phyloP scores from a whole-genome alignment of 2,888 invertebrate species.

The Diarsia dahlii region DNA sequence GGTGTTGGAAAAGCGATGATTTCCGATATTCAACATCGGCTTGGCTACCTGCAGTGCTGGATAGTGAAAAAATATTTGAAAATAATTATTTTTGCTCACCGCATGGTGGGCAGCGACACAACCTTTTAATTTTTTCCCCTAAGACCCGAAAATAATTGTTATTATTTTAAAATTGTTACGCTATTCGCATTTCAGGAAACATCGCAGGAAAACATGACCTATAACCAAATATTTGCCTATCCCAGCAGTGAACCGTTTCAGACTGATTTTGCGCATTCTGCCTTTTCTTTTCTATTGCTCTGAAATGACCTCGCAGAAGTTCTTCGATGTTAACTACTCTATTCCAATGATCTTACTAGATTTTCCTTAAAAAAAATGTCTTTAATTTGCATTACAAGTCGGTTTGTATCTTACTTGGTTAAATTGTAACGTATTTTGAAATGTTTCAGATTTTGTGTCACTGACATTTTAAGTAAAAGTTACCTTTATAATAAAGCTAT shows the following conservation, averaged over 20 bases:
- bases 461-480: neutral
- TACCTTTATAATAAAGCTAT: conserved; percentile 16
- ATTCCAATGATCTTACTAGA: neutral
- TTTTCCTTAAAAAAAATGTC: neutral
- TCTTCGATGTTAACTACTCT: neutral
- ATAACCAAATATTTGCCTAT: neutral
- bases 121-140: no score
- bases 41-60: no score
- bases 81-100: no score
- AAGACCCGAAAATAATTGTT: no score
- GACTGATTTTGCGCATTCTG: neutral
- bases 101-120: no score
- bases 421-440: neutral
- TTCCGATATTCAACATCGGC: no score
- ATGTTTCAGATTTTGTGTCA: neutral
- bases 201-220: neutral
- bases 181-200: no score
- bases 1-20: neutral
- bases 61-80: no score
- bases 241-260: neutral
- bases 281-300: no score
- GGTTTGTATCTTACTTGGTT: neutral
- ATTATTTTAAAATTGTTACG: no score
- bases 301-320: neutral
- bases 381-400: neutral